Conservation (phyloP, 2,888 invertebrate species). For the Keiferia lycopersicella region DNA sequence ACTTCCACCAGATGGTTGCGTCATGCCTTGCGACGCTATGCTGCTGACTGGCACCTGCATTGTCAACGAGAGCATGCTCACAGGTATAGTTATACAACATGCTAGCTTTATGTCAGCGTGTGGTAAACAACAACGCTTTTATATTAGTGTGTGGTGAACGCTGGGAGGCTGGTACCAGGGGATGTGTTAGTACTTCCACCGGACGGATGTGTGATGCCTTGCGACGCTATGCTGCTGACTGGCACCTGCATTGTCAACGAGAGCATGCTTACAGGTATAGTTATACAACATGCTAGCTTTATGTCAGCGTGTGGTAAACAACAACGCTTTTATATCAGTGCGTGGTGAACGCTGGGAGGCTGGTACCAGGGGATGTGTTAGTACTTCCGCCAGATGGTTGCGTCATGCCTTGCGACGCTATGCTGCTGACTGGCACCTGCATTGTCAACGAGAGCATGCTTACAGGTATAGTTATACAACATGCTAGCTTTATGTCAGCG, state of each 20-base stretch:
- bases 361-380: slow-evolving; percentile 94
- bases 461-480: slow-evolving; percentile 83
- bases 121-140: neutral
- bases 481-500: too few relatives aligned
- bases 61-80: slow-evolving; percentile 97
- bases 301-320: slow-evolving; percentile 65
- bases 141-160: slow-evolving; percentile 70
- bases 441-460: slow-evolving; percentile 98
- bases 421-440: slow-evolving; percentile 91
- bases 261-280: slow-evolving; percentile 93
- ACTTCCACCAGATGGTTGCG: slow-evolving; percentile 89
- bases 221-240: slow-evolving; percentile 92
- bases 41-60: slow-evolving; percentile 93
- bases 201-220: slow-evolving; percentile 89
- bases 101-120: too few relatives aligned
- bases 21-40: slow-evolving; percentile 92
- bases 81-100: slow-evolving; percentile 84
- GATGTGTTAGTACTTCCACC: slow-evolving; percentile 91
- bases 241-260: slow-evolving; percentile 97
- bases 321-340: slow-evolving; percentile 44
- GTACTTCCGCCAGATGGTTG: slow-evolving; percentile 90
- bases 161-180: slow-evolving; percentile 89
- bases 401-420: slow-evolving; percentile 91
- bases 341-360: slow-evolving; percentile 77
- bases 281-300: neutral